Evolutionary conservation across 2,797 vertebrate genomes (phyloP), one percentile per base, ranked within the genome.

Genomic region (Gadopsis bispinosus): DNA sequence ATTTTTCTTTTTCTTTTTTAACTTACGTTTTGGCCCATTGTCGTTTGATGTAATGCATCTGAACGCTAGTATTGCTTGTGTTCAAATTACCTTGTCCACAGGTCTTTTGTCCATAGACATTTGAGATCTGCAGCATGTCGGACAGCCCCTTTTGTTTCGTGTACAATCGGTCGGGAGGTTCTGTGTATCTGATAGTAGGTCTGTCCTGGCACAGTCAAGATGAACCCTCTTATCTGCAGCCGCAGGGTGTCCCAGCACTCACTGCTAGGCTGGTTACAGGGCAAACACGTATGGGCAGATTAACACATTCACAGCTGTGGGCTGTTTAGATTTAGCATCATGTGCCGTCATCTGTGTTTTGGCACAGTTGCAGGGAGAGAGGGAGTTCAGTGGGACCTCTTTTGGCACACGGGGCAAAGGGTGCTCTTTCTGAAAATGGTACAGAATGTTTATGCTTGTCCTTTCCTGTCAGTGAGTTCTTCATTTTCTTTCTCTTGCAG

Each of bases 401-500:
- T 72, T 59, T 62, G 73, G 19, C 33, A 64, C 69, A 31, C 2
- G 16, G 62, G 19, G 63, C 35, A 55, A 83, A 82, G 62, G 61
- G 75, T 84, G 37, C 54, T 68, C 17, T 69, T 67, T 75, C 33
- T 64, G 26, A 58, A 69, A 77, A 68, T 54, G 55, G 33, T 54
- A 16, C 63, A 41, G 7, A 64, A 60, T 81, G 54, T 87, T 65
- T 48, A 31, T 63, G 33, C 64, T 63, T 41, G 17, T 51, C 17
- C 13, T 66, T 65, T 74, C 35, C 35, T 56, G 43, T 67, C 78
- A 64, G 4, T 56, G 1, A 68, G 31, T 17, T 75, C 45, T 75
- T 73, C 55, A 6, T 79, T 80, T 80, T 75, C n/a, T 87, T 77
- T 86, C 55, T 86, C 66, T 90, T 92, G 85, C 91, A 93, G 97